Evolutionary conservation across 2,797 vertebrate species (phyloP), one percentile per base, ranked within the genome.

Genomic region (Acropternis orthonyx): DNA sequence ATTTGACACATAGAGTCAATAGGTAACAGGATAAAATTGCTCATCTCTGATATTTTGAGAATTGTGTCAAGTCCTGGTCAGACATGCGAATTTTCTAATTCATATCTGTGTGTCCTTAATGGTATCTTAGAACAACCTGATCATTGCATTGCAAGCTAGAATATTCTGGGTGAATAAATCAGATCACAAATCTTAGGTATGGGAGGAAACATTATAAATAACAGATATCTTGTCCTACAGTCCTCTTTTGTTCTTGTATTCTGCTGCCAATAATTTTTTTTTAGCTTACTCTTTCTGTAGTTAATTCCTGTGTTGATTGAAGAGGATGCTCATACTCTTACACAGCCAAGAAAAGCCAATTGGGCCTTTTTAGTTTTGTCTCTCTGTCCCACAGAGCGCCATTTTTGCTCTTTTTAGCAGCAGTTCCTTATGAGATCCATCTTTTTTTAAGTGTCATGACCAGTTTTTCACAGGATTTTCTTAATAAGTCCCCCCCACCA

Each of bases 311-410:
- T 6, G 21, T 6, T 73, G n/a, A 73, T 72, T 58, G 36, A 80
- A 82, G 12, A 87, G 4, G 19, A 39, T 46, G 8, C 12, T 75
- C 19, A 54, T 54, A 49, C 2, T 2, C 14, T 68, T 44, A 17
- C 11, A 55, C 12, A 41, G 15, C 3, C 8, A 63, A 32, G 24
- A 12, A 58, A 59, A 75, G 16, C 1, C n/a, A 84, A 28, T 1
- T 22, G 8, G 13, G 5, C 9, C 19, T 19, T 76, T 85, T 54
- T 22, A 54, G 4, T 84, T 82, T 67, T 39, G 4, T 34, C 26
- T 68, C 16, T 72, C 19, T 0, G 0, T 73, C 17, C 2, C 19
- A 30, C 2, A 1, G 6, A 78, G 4, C 32, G 68, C 7, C 4
- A 27, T 72, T 82, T 28, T 17, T 43, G 6, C 1, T 3, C 6